Conservation (phyloP, 1,140 invertebrate species). For the Bicyclus anynana region DNA sequence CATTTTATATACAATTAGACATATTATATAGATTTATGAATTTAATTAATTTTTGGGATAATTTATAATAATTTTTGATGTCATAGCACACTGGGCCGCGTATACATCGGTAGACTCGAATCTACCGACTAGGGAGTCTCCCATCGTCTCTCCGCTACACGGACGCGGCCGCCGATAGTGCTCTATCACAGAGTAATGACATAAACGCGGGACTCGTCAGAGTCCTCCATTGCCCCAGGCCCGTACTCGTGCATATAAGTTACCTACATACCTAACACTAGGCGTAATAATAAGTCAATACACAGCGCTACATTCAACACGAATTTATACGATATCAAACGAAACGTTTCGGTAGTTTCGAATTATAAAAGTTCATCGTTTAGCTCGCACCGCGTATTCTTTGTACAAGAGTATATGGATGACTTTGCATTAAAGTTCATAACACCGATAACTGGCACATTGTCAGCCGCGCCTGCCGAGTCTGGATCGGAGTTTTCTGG, state of each 20-base stretch:
- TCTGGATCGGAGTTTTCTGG: constrained; percentile 31
- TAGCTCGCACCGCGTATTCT: not conserved
- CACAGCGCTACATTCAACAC: constrained; percentile 59
- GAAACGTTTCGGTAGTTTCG: constrained; percentile 12
- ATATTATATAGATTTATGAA: constrained; percentile 70
- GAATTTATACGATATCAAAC: constrained; percentile 29
- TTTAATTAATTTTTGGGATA: constrained; percentile 77
- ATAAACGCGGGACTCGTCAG: constrained; percentile 59
- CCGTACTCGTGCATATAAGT: constrained; percentile 70
- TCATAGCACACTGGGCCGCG: constrained; percentile 65
- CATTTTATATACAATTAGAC: constrained; percentile 72
- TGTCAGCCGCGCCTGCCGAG: not conserved
- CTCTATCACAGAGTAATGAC: constrained; percentile 76
- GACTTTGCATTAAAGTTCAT: constrained; percentile 10
- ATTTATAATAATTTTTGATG: constrained; percentile 73
- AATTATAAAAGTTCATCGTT: constrained; percentile 15
- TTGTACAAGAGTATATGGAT: constrained; percentile 6
- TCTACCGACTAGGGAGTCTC: constrained; percentile 5
- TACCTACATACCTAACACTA: constrained; percentile 70
- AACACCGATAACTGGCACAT: constrained; percentile 1
- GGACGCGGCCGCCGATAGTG: constrained; percentile 54
- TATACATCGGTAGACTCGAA: constrained; percentile 28
- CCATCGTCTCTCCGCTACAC: constrained; percentile 19
- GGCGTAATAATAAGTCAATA: constrained; percentile 65
- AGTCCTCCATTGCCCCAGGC: constrained; percentile 70